phyloP scores from a whole-genome alignment of 2,888 invertebrate genomes.

The Imbricaverruca yamaguchii region DNA sequence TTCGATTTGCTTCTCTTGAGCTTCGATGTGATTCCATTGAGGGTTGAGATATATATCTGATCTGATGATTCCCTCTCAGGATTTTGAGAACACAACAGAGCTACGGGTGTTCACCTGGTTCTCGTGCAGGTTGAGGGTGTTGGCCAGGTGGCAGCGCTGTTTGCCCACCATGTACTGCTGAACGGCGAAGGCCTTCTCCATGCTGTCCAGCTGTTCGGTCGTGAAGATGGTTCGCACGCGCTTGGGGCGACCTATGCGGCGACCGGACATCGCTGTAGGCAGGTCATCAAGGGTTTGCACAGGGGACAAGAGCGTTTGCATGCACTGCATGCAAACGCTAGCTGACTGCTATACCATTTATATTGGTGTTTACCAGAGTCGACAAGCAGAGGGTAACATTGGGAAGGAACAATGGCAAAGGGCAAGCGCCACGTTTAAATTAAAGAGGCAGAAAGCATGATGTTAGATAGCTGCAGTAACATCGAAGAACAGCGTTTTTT shows the following conservation, averaged over 20 bases:
- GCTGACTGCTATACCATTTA: too few species aligned
- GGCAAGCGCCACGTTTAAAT: not conserved
- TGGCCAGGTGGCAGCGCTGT: conserved; percentile 83
- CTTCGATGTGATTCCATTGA: too few species aligned
- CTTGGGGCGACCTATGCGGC: conserved; percentile 46
- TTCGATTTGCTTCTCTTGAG: too few species aligned
- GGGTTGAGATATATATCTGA: too few species aligned
- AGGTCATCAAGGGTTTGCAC: not conserved
- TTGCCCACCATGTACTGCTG: conserved; percentile 99
- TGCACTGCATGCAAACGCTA: too few species aligned
- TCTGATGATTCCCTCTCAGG: too few species aligned
- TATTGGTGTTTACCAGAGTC: too few species aligned
- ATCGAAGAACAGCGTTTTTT: too few species aligned
- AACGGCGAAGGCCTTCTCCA: conserved; percentile 89
- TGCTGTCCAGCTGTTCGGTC: conserved; percentile 84
- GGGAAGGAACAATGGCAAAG: not conserved
- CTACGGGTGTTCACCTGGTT: conserved; percentile 58
- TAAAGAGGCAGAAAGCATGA: not conserved
- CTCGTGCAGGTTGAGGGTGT: conserved; percentile 75
- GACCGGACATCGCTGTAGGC: not conserved
- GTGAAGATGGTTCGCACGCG: conserved; percentile 93
- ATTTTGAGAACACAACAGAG: too few species aligned
- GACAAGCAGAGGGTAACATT: not conserved
- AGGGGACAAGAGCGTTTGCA: too few species aligned
- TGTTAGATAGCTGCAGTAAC: too few species aligned